Evolutionary conservation across 2,888 invertebrate species (phyloP).

Genomic region (Lasioglossum malachurum): DNA sequence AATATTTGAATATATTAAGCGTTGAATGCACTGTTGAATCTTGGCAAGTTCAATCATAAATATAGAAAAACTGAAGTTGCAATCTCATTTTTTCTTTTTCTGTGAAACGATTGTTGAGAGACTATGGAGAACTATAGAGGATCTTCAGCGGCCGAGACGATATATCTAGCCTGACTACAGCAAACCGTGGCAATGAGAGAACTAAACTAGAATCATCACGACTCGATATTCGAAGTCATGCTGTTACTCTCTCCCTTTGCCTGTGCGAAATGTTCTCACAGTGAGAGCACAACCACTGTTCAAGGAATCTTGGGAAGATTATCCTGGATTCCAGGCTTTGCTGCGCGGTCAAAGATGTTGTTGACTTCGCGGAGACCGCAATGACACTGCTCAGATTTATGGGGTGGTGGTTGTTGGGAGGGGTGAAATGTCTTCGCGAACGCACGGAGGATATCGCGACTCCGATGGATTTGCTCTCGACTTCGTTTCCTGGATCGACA

Average conservation of each 20-base stretch:
- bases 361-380: background rate
- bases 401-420: background rate
- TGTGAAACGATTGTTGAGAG: background rate
- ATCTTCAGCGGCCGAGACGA: conserved; percentile 3
- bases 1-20: background rate
- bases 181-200: background rate
- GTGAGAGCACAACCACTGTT: conserved; percentile 35
- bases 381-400: background rate
- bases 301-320: conserved; percentile 23
- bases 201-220: background rate
- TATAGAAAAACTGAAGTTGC: background rate
- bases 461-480: background rate
- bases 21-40: background rate
- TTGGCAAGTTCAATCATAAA: background rate
- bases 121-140: background rate
- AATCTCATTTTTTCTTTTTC: background rate
- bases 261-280: conserved; percentile 30
- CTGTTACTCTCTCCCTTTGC: background rate
- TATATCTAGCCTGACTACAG: background rate
- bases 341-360: conserved; percentile 6
- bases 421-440: background rate
- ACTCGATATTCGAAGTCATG: background rate
- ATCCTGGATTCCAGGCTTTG: background rate
- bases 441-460: background rate
- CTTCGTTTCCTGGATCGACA: background rate